Evolutionary conservation across 1,140 invertebrate species (phyloP).

Genomic region (Cydia strobilella): DNA sequence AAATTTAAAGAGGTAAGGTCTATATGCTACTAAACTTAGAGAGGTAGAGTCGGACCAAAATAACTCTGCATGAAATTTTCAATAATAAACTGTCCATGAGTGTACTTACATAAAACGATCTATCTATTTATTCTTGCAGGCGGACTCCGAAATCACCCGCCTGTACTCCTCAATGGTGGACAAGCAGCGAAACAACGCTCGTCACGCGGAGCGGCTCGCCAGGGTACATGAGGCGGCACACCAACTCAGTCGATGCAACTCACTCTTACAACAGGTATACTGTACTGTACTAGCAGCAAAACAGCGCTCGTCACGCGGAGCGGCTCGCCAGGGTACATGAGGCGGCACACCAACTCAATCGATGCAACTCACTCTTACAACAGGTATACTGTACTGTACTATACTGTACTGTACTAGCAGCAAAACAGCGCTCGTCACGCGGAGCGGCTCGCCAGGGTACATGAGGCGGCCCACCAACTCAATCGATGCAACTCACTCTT

Average conservation of each 20-base stretch:
- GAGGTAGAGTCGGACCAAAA: too few species aligned
- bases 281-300: too few species aligned
- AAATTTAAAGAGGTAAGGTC: too few species aligned
- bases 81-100: too few species aligned
- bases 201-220: slow-evolving; percentile 56
- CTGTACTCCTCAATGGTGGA: slow-evolving; percentile 87
- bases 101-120: too few species aligned
- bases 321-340: too few species aligned
- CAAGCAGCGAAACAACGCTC: slow-evolving; percentile 89
- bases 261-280: slow-evolving; percentile 83
- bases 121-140: slow-evolving; percentile 64
- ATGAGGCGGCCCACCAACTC: slow-evolving; percentile 45
- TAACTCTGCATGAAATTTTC: too few species aligned
- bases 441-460: neutral
- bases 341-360: slow-evolving; percentile 52
- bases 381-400: slow-evolving; percentile 44
- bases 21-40: too few species aligned
- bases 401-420: neutral
- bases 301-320: slow-evolving; percentile 57
- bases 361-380: slow-evolving; percentile 90
- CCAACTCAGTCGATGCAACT: slow-evolving; percentile 82
- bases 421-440: neutral
- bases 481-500: slow-evolving; percentile 85
- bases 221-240: slow-evolving; percentile 52
- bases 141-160: slow-evolving; percentile 87